Evolutionary conservation across 2,888 invertebrate genomes (phyloP), one percentile per base, ranked within the genome.

Genomic region (Eupithecia subfuscata): DNA sequence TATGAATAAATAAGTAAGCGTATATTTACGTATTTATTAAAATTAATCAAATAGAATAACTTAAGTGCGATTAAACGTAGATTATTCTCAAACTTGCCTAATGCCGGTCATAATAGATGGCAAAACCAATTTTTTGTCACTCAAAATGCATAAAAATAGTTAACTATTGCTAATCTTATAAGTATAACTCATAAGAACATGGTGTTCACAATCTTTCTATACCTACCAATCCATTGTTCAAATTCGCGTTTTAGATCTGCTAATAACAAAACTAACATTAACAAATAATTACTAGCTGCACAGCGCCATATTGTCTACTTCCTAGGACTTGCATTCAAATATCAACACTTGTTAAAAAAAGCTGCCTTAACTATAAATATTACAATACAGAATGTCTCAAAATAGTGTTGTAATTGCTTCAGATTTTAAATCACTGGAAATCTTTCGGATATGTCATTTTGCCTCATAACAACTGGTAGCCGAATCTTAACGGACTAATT

Each of bases 271-370:
- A 71, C 63, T 71, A 71, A 73, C 71, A 48, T 65, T 56, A 71
- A 67, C 70, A 70, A 73, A 71, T 52, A 72, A 75, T 64, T 37
- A 14, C 60, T 75, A 71, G 69, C 72, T 74, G 25, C 65, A 69
- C 56, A 56, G 65, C 63, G 81, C 79, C 80, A 81, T 86, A 85
- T 86, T 86, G 86, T 86, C 86, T 84, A 82, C 81, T 78, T 79
- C 79, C 79, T 12, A 60, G 81, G 78, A 81, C 80, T 70, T 77
- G 80, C 79, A 82, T 76, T 76, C 68, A 76, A 75, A 78, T 76
- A 74, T 73, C 75, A 78, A 78, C 78, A 72, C 70, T 68, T 75
- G 68, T 73, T 72, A 67, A 79, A 81, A 70, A 74, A 67, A 69
- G 74, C 73, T 75, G 78, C 71, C 68, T 56, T 75, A 67, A 18